A percentile compares a stretch with the other conserved stretches of the same genome.
These are phyloP conservation scores for Nomada goodeniana DNA, from an alignment of 2,888 invertebrate species.

Conservation along the genomic window DNA sequence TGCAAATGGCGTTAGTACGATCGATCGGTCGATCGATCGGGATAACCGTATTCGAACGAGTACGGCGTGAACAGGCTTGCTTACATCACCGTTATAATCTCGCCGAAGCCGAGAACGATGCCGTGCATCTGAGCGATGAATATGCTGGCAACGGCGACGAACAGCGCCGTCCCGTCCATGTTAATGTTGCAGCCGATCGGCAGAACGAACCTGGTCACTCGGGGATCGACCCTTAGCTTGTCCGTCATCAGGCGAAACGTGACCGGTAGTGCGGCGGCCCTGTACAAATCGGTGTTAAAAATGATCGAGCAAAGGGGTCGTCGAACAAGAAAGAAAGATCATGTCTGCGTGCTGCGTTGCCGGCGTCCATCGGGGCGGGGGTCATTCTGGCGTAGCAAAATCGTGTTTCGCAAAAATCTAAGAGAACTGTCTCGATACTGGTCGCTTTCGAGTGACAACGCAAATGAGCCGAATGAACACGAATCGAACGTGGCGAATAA, in stretches of 20 bases:
- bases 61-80: constrained; percentile 68
- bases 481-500: constrained; percentile 24
- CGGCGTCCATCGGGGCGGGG: constrained; percentile 59
- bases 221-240: constrained; percentile 91
- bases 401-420: constrained; percentile 18
- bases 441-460: constrained; percentile 18
- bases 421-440: constrained; percentile 10
- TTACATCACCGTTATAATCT: constrained; percentile 95
- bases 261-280: constrained; percentile 94
- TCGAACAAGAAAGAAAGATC: constrained; percentile 42
- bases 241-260: constrained; percentile 95
- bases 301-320: constrained; percentile 31
- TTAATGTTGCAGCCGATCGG: constrained; percentile 97
- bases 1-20: neutral
- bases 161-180: constrained; percentile 96
- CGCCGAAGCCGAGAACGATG: constrained; percentile 91
- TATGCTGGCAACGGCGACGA: constrained; percentile 94
- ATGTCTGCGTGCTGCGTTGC: constrained; percentile 57
- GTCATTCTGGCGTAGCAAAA: constrained; percentile 75
- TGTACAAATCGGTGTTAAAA: constrained; percentile 81
- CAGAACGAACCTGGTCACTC: constrained; percentile 94
- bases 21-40: neutral
- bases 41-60: no score
- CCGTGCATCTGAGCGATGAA: constrained; percentile 96
- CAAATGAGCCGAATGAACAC: constrained; percentile 30